Evolutionary conservation across 2,888 invertebrate species (phyloP), one percentile per base, ranked within the genome.

Genomic region (Drosophila borborema): DNA sequence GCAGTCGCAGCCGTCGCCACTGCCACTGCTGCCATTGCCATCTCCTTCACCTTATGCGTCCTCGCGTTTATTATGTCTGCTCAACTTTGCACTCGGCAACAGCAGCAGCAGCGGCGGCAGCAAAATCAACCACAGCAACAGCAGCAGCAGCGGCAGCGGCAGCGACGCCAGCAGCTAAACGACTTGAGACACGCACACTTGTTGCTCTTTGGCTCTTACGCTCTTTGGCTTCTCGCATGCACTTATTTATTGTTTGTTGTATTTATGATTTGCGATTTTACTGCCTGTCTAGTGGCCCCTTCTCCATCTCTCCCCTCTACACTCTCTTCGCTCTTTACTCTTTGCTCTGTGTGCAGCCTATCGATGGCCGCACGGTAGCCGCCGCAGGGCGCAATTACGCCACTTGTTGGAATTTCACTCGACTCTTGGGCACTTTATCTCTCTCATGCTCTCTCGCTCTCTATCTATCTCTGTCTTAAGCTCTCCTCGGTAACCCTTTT

Each of bases 381-480:
- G 91, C 87, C 90, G 81, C 81, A 82, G 89, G 87, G 87, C 91
- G 89, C 91, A 88, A 88, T 88, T 88, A 90, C 80, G 87, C 91
- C 88, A 91, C 90, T 88, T 88, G 91, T 90, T 89, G 90, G 87
- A 87, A 89, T 90, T 85, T 86, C 84, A 81, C 85, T 89, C 77
- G 82, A 78, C 65, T 80, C 51, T 62, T 51, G 23, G 60, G 54
- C 51, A 61, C 43, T 38, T 48, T 48, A 46, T 67, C 38, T 38
- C 46, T 23, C 43, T 46, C 36, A 23, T 56, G 12, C 43, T 23
- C 43, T n/a, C 16, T 7, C 40, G 2, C 2, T 38, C 63, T 64
- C 38, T 43, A 36, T 40, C 23, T 51, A 56, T 36, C 34, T n/a
- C 16, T 43, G 41, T 36, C 34, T 16, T 31, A 53, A 20, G 28